A percentile compares a stretch with the other conserved stretches of the same genome.
phyloP scores from a whole-genome alignment of 2,797 vertebrate species.

The Melopsittacus undulatus region DNA sequence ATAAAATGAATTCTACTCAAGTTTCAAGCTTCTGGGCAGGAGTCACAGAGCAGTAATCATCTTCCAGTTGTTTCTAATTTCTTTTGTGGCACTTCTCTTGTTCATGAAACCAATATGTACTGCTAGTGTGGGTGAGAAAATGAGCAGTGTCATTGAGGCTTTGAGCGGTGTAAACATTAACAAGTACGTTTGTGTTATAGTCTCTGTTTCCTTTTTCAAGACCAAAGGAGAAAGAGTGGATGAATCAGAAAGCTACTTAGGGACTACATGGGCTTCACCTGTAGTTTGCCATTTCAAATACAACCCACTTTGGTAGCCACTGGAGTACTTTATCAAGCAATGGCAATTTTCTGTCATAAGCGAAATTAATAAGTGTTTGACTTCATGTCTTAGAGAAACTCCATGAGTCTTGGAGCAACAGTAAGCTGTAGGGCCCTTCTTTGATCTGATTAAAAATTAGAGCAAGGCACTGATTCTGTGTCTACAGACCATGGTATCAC shows the following conservation, averaged over 20 bases:
- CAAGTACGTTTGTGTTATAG: constrained; percentile 3
- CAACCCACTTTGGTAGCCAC: not conserved
- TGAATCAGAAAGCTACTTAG: not conserved
- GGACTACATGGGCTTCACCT: not conserved
- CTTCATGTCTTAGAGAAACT: not conserved
- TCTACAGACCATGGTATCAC: not conserved
- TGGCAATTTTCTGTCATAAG: not conserved
- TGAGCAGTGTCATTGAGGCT: not conserved
- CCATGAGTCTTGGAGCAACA: not conserved
- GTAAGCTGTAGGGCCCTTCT: not conserved
- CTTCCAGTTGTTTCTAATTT: constrained; percentile 66
- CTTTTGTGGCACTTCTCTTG: constrained; percentile 61
- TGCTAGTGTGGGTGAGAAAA: constrained; percentile 43
- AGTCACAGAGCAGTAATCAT: constrained; percentile 61
- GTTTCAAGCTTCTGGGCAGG: constrained; percentile 59
- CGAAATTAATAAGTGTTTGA: not conserved
- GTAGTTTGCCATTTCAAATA: not conserved
- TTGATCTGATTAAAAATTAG: not conserved
- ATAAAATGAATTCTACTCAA: constrained; percentile 60
- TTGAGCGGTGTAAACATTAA: constrained; percentile 33
- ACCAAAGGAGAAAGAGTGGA: not conserved
- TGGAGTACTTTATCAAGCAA: not conserved
- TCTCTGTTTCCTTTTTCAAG: not conserved
- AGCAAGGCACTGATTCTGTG: not conserved
- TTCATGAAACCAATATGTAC: constrained; percentile 47